Evolutionary conservation across 2,797 vertebrate species (phyloP).

Genomic region (Bovichtus variegatus): DNA sequence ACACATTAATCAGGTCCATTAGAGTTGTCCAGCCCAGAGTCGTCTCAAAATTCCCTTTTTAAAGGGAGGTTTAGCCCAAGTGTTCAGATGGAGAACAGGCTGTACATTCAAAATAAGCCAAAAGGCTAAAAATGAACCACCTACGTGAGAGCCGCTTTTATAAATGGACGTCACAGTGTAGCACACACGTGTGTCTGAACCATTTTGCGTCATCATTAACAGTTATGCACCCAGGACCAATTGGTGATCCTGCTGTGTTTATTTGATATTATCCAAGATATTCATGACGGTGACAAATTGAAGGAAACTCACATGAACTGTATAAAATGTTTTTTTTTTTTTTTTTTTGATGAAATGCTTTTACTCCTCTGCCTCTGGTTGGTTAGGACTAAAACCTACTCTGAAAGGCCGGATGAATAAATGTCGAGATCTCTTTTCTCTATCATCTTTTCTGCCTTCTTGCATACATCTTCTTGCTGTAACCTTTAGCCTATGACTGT

Average conservation of each 20-base stretch:
- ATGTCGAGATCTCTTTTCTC: neutral
- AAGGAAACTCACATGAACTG: neutral
- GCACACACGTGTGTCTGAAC: too few relatives aligned
- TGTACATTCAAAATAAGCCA: neutral
- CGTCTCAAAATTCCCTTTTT: too few relatives aligned
- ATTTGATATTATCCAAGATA: neutral
- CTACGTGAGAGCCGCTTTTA: too few relatives aligned
- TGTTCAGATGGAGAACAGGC: neutral
- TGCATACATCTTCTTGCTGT: neutral
- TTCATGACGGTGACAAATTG: neutral
- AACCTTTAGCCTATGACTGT: neutral
- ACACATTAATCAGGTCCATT: neutral
- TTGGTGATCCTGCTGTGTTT: neutral
- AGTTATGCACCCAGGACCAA: neutral
- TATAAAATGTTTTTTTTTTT: too few relatives aligned
- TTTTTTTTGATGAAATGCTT: neutral
- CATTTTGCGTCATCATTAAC: too few relatives aligned
- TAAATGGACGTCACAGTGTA: too few relatives aligned
- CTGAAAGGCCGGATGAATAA: neutral
- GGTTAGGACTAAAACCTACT: neutral
- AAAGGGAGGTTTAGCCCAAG: neutral
- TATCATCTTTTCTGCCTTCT: neutral
- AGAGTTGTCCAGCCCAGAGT: neutral
- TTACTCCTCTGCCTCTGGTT: neutral
- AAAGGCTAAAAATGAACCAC: too few relatives aligned